Base-by-base conservation (phyloP, 2,113 vertebrate genomes). In the Thamnaconus septentrionalis region DNA sequence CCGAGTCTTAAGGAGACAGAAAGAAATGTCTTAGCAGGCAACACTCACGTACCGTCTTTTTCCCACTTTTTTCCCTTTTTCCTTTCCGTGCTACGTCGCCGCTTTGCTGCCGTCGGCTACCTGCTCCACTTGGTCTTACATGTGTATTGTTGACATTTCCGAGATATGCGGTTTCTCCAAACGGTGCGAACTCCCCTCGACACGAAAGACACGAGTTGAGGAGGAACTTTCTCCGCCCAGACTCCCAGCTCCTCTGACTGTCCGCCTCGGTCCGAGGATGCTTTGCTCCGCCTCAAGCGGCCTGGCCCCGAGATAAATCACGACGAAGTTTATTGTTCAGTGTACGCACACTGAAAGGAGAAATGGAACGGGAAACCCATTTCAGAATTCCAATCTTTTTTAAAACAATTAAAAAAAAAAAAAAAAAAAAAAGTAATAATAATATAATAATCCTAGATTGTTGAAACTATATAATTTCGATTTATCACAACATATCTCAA, bases 251-350 rank as follows among this genome's bases (percentile, higher is more conserved):
- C 59, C 1, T 51, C 73, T 43, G 69, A 49, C 75, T 44, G 69
- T 52, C 75, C 46, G 81, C 66, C 48, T 41, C 81, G 59, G 66
- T 64, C 59, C 65, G 56, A 71, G 78, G 84, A 79, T 86, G 76
- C 79, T 69, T 85, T 11, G 88, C 87, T 69, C 88, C 88, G 87
- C 90, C 88, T 82, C 68, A 31, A 31, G 18, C 2, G 3, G 5
- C 5, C 59, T 68, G 43, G 3, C 56, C 51, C 6, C 10, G 7
- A 56, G 53, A 62, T 67, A 71, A 76, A 76, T 81, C 71, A 73
- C 73, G 8, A 31, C 18, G 18, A 31, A 31, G 18, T 31, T 31
- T 31, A 31, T 31, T 31, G 18, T 31, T 31, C 18, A 31, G 18
- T 31, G 2, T 31, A 31, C 18, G 18, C 18, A 31, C 18, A 31